phyloP scores from a whole-genome alignment of 2,797 vertebrate genomes.

The Dendrocincla fuliginosa region DNA sequence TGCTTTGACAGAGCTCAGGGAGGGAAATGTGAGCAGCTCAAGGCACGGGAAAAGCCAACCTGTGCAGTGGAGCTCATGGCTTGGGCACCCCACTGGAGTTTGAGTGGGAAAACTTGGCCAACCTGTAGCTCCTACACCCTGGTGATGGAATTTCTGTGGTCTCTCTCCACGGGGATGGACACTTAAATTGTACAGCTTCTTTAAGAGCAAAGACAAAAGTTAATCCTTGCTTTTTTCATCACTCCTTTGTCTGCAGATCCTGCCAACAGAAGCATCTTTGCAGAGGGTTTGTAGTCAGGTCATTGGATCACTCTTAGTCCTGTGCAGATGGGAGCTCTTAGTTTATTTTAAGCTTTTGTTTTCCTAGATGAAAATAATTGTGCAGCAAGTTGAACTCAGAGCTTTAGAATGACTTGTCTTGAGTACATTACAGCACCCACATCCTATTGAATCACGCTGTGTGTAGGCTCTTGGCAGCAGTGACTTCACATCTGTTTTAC shows the following conservation, averaged over 20 bases:
- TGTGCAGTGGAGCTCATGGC: not conserved
- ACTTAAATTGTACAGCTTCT: not conserved
- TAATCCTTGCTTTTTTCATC: not conserved
- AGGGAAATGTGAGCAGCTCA: not conserved
- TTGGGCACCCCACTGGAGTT: not conserved
- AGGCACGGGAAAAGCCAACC: fast-evolving
- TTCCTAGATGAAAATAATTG: constrained; percentile 26
- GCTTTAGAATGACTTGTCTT: constrained; percentile 44
- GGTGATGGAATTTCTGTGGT: not conserved
- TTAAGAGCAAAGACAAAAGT: not conserved
- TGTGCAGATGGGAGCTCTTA: not conserved
- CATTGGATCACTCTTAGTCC: not conserved
- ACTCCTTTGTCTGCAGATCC: not conserved
- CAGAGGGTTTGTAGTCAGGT: not conserved
- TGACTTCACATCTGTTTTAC: constrained; percentile 45
- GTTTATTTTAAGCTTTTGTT: constrained; percentile 54
- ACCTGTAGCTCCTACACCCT: not conserved
- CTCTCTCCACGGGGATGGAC: fast-evolving
- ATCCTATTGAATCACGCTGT: constrained; percentile 37
- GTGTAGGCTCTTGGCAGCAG: constrained; percentile 40
- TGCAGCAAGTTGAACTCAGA: constrained; percentile 26
- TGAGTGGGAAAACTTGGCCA: not conserved
- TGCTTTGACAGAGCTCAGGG: not conserved
- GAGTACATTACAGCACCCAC: constrained; percentile 38
- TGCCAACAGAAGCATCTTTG: not conserved